Conservation (phyloP, 2,113 vertebrate species). For the Drymodes brunneopygia region DNA sequence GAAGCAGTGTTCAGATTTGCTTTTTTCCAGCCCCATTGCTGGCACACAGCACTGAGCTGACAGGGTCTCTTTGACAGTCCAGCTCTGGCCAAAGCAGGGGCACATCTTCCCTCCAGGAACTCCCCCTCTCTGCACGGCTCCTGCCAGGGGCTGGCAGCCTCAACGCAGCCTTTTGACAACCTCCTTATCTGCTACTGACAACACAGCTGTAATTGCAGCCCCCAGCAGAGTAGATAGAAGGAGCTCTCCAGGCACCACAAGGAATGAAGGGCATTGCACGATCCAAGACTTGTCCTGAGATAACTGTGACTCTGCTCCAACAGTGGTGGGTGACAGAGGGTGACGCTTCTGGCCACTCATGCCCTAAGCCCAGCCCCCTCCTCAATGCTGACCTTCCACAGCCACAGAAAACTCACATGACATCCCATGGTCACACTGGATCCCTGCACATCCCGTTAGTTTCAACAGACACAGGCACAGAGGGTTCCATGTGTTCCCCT, state of each 20-base stretch:
- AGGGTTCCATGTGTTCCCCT: fast-evolving
- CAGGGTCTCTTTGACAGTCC: background rate
- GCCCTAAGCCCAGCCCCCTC: background rate
- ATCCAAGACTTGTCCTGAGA: background rate
- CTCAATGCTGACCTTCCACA: background rate
- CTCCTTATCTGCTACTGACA: background rate
- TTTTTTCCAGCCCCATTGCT: background rate
- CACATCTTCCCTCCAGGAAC: background rate
- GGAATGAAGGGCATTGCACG: fast-evolving
- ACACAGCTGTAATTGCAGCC: background rate
- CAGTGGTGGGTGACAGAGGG: fast-evolving
- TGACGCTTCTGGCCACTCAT: background rate
- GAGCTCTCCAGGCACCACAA: background rate
- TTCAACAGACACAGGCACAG: fast-evolving
- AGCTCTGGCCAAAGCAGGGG: background rate
- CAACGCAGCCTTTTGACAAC: background rate
- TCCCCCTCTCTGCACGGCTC: fast-evolving
- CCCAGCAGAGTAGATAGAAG: background rate
- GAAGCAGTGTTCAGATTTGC: background rate
- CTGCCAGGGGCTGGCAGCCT: background rate
- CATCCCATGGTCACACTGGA: background rate
- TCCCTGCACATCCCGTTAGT: fast-evolving
- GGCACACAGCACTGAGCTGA: background rate
- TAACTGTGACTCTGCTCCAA: background rate
- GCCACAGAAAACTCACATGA: fast-evolving